These are phyloP conservation scores for Stegodyphus dumicola DNA, from an alignment of 1,140 invertebrate genomes.

Conservation along the genomic window DNA sequence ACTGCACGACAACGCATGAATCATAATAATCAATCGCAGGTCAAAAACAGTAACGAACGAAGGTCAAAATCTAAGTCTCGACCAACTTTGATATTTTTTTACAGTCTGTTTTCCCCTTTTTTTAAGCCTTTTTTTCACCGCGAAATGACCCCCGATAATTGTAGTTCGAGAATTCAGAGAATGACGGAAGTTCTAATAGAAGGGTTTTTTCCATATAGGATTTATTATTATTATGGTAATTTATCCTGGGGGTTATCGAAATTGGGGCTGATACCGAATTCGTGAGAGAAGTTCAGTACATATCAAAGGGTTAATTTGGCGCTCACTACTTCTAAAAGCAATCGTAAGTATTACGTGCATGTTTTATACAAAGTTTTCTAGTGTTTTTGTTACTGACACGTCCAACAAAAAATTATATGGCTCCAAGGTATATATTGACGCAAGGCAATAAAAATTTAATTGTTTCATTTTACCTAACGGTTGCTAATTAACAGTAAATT, in stretches of 20 bases:
- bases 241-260: background rate
- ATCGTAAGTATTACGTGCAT: background rate
- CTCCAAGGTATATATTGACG: too few species aligned
- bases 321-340: background rate
- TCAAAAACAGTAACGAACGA: slow-evolving; percentile 51
- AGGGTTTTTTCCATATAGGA: background rate
- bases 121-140: background rate
- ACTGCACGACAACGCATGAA: background rate
- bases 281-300: background rate
- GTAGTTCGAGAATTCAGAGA: slow-evolving; percentile 9
- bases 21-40: slow-evolving; percentile 43
- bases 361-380: background rate
- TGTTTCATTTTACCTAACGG: too few species aligned
- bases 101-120: slow-evolving; percentile 17
- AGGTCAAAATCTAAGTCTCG: slow-evolving; percentile 25
- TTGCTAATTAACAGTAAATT: too few species aligned
- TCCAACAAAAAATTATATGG: too few species aligned
- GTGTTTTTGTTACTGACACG: too few species aligned
- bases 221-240: slow-evolving; percentile 5
- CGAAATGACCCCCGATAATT: slow-evolving; percentile 8
- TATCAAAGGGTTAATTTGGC: background rate
- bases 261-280: slow-evolving; percentile 10
- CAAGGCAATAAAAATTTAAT: too few species aligned
- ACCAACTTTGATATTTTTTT: slow-evolving; percentile 11
- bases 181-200: slow-evolving; percentile 2